Evolutionary conservation across 1,140 invertebrate genomes (phyloP).

Genomic region (Daktulosphaira vitifoliae): DNA sequence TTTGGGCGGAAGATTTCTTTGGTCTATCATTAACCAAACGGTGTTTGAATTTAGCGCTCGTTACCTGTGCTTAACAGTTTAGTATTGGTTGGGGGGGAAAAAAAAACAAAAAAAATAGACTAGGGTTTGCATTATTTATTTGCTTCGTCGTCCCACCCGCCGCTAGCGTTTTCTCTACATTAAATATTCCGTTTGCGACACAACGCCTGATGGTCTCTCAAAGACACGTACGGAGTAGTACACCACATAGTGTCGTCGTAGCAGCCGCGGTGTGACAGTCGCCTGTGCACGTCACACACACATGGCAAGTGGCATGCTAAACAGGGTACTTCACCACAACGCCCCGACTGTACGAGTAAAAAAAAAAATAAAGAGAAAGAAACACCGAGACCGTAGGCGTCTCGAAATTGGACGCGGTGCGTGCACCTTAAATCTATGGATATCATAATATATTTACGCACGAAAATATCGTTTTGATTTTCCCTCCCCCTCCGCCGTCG

Average conservation of each 20-base stretch:
- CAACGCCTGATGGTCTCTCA: neutral
- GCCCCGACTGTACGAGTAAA: neutral
- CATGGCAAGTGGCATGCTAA: conserved; percentile 27
- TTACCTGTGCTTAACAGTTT: neutral
- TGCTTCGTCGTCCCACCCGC: neutral
- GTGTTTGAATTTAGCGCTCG: neutral
- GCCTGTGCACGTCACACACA: conserved; percentile 20
- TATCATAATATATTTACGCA: conserved; percentile 27
- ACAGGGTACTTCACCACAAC: conserved; percentile 31
- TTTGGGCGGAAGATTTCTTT: too few species aligned
- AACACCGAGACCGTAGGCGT: conserved; percentile 9
- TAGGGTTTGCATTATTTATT: conserved; percentile 30
- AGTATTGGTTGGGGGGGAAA: too few species aligned
- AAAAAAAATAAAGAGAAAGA: neutral
- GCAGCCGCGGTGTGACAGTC: conserved; percentile 8
- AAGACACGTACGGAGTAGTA: too few species aligned
- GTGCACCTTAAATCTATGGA: neutral
- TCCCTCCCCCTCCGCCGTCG: neutral
- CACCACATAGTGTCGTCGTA: neutral
- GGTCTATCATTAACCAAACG: too few species aligned
- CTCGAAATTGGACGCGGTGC: conserved; percentile 23
- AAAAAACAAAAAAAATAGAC: neutral
- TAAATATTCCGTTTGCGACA: conserved; percentile 24
- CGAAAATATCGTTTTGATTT: conserved; percentile 27
- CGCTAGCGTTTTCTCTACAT: conserved; percentile 20